Conservation (phyloP, 1,140 invertebrate genomes). For the Teleogryllus occipitalis region DNA sequence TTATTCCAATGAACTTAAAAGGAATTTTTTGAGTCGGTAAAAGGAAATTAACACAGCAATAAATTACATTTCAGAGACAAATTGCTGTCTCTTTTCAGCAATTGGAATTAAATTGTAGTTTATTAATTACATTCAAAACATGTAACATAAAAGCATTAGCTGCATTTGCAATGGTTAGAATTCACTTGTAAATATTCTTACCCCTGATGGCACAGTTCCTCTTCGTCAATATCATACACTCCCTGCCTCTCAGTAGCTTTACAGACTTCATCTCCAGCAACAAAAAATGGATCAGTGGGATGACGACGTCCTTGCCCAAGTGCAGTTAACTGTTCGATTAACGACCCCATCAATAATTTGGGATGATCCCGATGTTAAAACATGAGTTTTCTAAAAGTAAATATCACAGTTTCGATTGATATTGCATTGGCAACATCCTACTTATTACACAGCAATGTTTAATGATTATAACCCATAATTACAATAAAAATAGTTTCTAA, state of each 20-base stretch:
- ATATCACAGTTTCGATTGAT: too few species aligned
- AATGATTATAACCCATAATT: too few species aligned
- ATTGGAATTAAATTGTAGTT: too few species aligned
- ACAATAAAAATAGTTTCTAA: too few species aligned
- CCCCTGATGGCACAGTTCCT: conserved; percentile 14
- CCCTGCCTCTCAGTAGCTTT: conserved; percentile 8
- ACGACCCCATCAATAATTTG: conserved; percentile 29
- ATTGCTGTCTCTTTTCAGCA: too few species aligned
- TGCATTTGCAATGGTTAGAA: neutral
- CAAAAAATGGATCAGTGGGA: conserved; percentile 13
- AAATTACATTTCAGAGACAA: too few species aligned
- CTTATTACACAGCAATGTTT: too few species aligned
- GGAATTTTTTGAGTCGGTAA: too few species aligned
- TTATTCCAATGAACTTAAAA: too few species aligned
- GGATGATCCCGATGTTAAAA: conserved; percentile 28
- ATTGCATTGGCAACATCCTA: too few species aligned
- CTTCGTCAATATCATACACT: conserved; percentile 13
- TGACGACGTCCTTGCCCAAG: conserved; percentile 12
- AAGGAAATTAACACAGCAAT: too few species aligned
- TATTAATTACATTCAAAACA: neutral
- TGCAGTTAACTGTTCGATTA: neutral
- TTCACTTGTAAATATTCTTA: neutral
- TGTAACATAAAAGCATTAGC: neutral
- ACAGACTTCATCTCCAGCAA: conserved; percentile 12
- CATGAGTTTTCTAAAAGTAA: too few species aligned